These are phyloP conservation scores for Bathynomus jamesi DNA, from an alignment of 1,140 invertebrate species.

Conservation along the genomic window DNA sequence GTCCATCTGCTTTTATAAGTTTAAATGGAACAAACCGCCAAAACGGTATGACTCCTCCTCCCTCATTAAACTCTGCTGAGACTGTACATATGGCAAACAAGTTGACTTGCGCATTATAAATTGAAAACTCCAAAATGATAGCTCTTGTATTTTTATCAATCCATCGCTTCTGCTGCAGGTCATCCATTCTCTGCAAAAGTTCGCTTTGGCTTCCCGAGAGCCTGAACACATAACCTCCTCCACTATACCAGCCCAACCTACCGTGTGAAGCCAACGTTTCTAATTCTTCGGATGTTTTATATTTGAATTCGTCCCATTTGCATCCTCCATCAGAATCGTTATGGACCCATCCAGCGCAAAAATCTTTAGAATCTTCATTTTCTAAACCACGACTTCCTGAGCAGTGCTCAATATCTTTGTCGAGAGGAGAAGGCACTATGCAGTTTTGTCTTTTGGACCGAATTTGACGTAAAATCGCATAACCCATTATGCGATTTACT, in stretches of 20 bases:
- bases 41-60: slow-evolving; percentile 4
- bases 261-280: slow-evolving; percentile 13
- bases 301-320: slow-evolving; percentile 14
- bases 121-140: slow-evolving; percentile 29
- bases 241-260: slow-evolving; percentile 19
- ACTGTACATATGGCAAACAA: slow-evolving; percentile 37
- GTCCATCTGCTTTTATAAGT: not conserved
- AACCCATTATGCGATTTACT: slow-evolving; percentile 50
- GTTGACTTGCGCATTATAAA: slow-evolving; percentile 39
- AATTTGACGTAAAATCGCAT: slow-evolving; percentile 48
- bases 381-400: slow-evolving; percentile 3
- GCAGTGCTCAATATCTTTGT: slow-evolving; percentile 4
- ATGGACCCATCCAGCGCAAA: slow-evolving; percentile 20
- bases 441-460: slow-evolving; percentile 33
- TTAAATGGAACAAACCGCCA: slow-evolving; percentile 9
- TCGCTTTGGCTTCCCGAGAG: slow-evolving; percentile 11
- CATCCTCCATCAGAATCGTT: not conserved
- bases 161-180: slow-evolving; percentile 20
- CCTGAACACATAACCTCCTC: slow-evolving; percentile 27
- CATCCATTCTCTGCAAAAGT: not conserved
- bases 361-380: slow-evolving; percentile 18
- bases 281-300: slow-evolving; percentile 13
- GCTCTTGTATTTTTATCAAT: slow-evolving; percentile 26
- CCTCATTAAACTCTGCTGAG: slow-evolving; percentile 38
- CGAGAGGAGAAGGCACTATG: slow-evolving; percentile 4